phyloP scores from a whole-genome alignment of 2,797 vertebrate species.

The Rhinoraja longicauda region DNA sequence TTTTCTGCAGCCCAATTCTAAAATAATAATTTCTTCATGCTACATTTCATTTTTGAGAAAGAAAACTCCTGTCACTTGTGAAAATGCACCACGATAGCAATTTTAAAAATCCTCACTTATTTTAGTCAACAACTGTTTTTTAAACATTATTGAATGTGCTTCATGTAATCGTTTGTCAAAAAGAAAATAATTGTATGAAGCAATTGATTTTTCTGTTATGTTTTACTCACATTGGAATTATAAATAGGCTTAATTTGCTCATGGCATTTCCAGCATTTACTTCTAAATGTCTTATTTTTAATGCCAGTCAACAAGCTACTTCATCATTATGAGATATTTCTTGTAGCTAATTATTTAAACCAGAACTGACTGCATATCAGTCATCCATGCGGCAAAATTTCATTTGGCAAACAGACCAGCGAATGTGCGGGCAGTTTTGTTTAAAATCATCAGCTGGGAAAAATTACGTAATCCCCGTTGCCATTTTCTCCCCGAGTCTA shows the following conservation, averaged over 20 bases:
- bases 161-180: neutral
- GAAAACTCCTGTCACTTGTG: neutral
- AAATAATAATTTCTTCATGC: neutral
- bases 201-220: too few relatives aligned
- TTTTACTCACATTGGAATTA: too few relatives aligned
- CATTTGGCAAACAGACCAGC: neutral
- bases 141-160: neutral
- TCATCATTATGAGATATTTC: too few relatives aligned
- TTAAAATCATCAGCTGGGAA: neutral
- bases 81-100: neutral
- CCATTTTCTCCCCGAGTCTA: too few relatives aligned
- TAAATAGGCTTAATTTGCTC: too few relatives aligned
- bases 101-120: neutral
- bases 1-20: neutral
- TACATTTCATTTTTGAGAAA: neutral
- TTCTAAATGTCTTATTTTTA: too few relatives aligned
- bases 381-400: neutral
- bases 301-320: too few relatives aligned
- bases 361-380: too few relatives aligned
- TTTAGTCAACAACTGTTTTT: neutral
- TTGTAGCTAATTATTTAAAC: too few relatives aligned
- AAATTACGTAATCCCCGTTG: too few relatives aligned
- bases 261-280: too few relatives aligned
- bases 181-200: too few relatives aligned
- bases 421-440: neutral